These are phyloP conservation scores for Drosophila littoralis DNA, from an alignment of 1,140 invertebrate species.

Conservation along the genomic window DNA sequence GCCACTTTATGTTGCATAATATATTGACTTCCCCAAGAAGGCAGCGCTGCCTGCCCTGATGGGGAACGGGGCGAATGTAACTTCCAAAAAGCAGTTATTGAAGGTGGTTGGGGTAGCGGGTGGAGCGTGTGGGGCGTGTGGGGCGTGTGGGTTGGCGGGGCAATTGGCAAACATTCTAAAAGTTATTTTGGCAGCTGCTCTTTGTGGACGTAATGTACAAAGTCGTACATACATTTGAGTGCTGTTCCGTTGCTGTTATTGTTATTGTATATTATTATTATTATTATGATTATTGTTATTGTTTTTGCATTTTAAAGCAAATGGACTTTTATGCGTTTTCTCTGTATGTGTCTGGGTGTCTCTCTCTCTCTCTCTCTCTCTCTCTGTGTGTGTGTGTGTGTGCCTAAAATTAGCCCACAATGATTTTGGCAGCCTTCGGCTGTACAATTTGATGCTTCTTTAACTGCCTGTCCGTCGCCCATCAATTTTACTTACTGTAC, in stretches of 20 bases:
- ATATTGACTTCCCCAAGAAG: constrained; percentile 46
- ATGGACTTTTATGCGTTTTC: constrained; percentile 44
- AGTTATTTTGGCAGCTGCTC: constrained; percentile 60
- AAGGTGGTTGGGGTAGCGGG: no score
- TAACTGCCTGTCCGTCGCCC: constrained; percentile 68
- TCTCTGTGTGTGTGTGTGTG: constrained; percentile 7
- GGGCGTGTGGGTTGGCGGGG: not conserved
- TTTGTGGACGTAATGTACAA: constrained; percentile 10
- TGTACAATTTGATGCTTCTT: constrained; percentile 58
- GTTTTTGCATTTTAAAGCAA: constrained; percentile 77
- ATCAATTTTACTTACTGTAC: constrained; percentile 65
- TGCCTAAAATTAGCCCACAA: constrained; percentile 61
- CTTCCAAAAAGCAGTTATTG: not conserved
- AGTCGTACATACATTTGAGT: constrained; percentile 27
- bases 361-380: not conserved
- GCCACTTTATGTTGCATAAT: constrained; percentile 47
- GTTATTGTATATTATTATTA: constrained; percentile 66
- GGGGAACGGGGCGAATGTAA: not conserved
- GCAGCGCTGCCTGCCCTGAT: not conserved
- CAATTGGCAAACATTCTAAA: constrained; percentile 45
- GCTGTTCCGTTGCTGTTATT: constrained; percentile 53
- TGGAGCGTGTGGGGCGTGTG: no score
- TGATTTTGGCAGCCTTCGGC: constrained; percentile 34
- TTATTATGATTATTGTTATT: constrained; percentile 72
- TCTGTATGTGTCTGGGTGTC: constrained; percentile 1